These are phyloP conservation scores for Tricholauxania praeusta DNA, from an alignment of 2,888 invertebrate genomes.

Conservation along the genomic window DNA sequence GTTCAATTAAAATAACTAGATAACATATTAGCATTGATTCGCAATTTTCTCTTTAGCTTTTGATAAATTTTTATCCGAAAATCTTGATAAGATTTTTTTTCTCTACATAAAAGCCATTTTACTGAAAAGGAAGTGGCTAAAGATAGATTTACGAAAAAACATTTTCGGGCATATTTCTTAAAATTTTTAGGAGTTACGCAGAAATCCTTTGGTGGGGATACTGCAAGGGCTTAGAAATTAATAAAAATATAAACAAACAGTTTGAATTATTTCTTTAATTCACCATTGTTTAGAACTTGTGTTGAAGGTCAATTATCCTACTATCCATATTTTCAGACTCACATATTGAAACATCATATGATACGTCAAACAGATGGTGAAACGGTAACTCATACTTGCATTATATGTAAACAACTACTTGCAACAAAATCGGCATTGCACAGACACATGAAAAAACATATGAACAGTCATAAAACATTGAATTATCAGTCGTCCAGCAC, in stretches of 20 bases:
- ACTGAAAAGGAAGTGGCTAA: background rate
- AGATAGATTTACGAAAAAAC: too few species aligned
- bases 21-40: background rate
- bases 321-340: slow-evolving; percentile 48
- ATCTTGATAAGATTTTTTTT: too few species aligned
- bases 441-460: slow-evolving; percentile 57
- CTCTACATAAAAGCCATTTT: slow-evolving; percentile 1
- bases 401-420: slow-evolving; percentile 54
- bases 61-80: background rate
- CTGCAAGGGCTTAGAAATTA: too few species aligned
- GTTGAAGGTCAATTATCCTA: too few species aligned
- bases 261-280: too few species aligned
- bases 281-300: too few species aligned
- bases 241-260: too few species aligned
- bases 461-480: slow-evolving; percentile 39
- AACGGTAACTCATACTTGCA: slow-evolving; percentile 50
- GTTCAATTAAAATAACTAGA: background rate
- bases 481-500: slow-evolving; percentile 22
- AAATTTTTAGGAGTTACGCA: too few species aligned
- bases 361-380: slow-evolving; percentile 38
- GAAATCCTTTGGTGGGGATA: too few species aligned
- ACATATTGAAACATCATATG: slow-evolving; percentile 56
- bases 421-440: slow-evolving; percentile 53
- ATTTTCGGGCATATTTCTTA: too few species aligned
- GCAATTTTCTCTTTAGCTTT: background rate